Evolutionary conservation across 2,888 invertebrate genomes (phyloP), one percentile per base, ranked within the genome.

Genomic region (Drosophila acutilabella): DNA sequence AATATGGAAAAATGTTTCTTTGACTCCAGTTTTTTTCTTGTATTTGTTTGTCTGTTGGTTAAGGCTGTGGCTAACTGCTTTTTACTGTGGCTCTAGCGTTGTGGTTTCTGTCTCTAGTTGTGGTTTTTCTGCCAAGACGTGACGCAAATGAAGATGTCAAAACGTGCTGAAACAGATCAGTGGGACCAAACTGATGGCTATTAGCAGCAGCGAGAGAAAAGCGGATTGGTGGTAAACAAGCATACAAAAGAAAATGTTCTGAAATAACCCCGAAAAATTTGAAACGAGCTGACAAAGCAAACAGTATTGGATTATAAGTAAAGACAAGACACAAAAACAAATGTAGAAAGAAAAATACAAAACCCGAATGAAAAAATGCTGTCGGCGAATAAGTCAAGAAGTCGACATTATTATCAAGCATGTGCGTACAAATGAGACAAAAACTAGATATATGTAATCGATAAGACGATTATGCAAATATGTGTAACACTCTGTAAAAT

Each of bases 141-240:
- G 66, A 80, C 74, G 71, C 80, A 77, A 74, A 69, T 74, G 68
- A 60, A 64, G 77, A 80, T 65, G 67, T 62, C 69, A 42, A 69
- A 71, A 78, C 70, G 80, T 80, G 78, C 50, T 36, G 23, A 47
- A 40, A 30, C 30, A 23, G 51, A 51, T 72, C 62, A 53, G 30
- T 30, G 13, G 20, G 4, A 23, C 16, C 10, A 23, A 20, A 23
- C 40, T 38, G 13, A 13, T 11, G 7, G 13, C 30, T 7, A 13
- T 18, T 42, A 10, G n/a, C 26, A n/a, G 7, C 2, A 30, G 30
- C 5, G 6, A 6, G 23, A 30, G 8, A 30, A 30, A 30, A 30
- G 8, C 30, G 30, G 30, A 2, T 30, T 30, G 13, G 36, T 36
- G 4, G 13, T 0, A 5, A 36, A 4, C 2, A 36, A 36, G 36